Evolutionary conservation across 2,888 invertebrate genomes (phyloP).

Genomic region (Oeneis ivallda): DNA sequence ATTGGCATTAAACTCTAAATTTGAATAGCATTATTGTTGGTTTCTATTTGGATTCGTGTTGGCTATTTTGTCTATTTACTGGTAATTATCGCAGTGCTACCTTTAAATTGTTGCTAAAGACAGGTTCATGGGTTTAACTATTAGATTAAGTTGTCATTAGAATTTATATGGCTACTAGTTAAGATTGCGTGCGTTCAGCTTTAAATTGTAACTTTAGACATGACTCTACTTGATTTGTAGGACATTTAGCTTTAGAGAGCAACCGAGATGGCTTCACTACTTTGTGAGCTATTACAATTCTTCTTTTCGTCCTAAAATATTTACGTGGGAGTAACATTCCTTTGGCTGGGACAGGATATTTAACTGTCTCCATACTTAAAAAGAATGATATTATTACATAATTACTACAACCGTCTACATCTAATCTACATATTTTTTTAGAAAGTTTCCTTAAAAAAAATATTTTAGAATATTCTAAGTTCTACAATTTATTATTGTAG

Average conservation of each 20-base stretch:
- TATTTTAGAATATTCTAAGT: no score
- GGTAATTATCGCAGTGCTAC: slow-evolving; percentile 42
- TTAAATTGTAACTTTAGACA: slow-evolving; percentile 24
- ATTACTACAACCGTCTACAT: background rate
- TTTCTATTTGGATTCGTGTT: slow-evolving; percentile 25
- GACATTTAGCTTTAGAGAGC: background rate
- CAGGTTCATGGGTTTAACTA: slow-evolving; percentile 44
- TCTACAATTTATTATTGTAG: no score
- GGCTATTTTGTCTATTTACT: slow-evolving; percentile 41
- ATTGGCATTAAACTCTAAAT: slow-evolving; percentile 16
- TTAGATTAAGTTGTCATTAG: slow-evolving; percentile 43
- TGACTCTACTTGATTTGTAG: slow-evolving; percentile 14
- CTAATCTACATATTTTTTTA: background rate
- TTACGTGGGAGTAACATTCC: slow-evolving; percentile 3
- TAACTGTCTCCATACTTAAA: background rate
- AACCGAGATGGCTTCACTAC: background rate
- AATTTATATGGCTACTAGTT: slow-evolving; percentile 40
- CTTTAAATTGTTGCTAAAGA: slow-evolving; percentile 44
- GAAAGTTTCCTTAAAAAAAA: no score
- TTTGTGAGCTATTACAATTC: background rate
- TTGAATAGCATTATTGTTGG: slow-evolving; percentile 15
- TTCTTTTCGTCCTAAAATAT: background rate
- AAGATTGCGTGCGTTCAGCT: slow-evolving; percentile 34
- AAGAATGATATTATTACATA: background rate
- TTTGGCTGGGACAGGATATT: background rate